Conservation (phyloP, 2,888 invertebrate genomes). For the Phengaris alcon region DNA sequence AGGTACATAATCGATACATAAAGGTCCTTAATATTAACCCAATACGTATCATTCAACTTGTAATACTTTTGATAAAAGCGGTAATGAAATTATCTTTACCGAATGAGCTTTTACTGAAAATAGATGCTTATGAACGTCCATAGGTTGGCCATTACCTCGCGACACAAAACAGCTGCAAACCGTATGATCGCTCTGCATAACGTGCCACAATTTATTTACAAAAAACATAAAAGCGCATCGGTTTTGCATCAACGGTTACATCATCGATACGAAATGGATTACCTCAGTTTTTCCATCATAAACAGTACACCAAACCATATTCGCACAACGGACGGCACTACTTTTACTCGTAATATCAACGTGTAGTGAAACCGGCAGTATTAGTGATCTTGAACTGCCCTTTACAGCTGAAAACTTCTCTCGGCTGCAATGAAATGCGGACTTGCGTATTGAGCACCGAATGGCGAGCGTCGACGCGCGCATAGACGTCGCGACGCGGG, state of each 20-base stretch:
- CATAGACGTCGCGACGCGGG: slow-evolving; percentile 50
- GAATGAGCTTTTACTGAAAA: slow-evolving; percentile 1
- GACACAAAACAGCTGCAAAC: background rate
- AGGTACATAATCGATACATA: no score
- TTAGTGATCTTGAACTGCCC: slow-evolving; percentile 79
- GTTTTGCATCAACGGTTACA: slow-evolving; percentile 22
- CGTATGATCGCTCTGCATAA: slow-evolving; percentile 26
- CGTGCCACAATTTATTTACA: slow-evolving; percentile 26
- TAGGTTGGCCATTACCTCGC: background rate
- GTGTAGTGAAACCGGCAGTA: slow-evolving; percentile 58
- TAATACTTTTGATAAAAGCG: background rate
- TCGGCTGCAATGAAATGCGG: slow-evolving; percentile 58
- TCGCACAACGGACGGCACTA: slow-evolving; percentile 49
- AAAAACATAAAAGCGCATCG: slow-evolving; percentile 20
- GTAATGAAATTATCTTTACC: background rate
- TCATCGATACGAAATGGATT: slow-evolving; percentile 37
- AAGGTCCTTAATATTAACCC: no score
- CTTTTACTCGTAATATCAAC: slow-evolving; percentile 53
- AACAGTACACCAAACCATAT: slow-evolving; percentile 56
- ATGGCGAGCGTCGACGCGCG: slow-evolving; percentile 65
- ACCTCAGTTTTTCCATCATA: slow-evolving; percentile 49
- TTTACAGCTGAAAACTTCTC: slow-evolving; percentile 68
- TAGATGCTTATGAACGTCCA: background rate
- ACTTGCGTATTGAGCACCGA: slow-evolving; percentile 65
- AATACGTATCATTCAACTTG: no score